phyloP scores from a whole-genome alignment of 2,113 vertebrate genomes.

The Sinocyclocheilus grahami region DNA sequence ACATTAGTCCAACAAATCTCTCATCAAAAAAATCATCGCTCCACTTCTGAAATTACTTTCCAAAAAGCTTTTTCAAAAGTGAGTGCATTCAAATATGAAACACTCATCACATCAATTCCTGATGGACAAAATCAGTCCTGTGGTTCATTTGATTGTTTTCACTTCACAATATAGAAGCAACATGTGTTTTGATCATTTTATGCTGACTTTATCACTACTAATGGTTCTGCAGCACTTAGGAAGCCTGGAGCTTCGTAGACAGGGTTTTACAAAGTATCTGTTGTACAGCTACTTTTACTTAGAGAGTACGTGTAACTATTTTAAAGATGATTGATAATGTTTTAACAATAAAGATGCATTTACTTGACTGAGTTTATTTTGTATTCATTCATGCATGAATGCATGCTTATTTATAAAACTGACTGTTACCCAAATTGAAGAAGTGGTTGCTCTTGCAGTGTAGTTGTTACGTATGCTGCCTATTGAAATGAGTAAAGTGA shows the following conservation, averaged over 20 bases:
- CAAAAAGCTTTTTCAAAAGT: neutral
- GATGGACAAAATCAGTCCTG: too few species aligned
- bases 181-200: neutral
- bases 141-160: too few species aligned
- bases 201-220: constrained; percentile 34
- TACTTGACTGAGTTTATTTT: neutral
- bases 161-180: neutral
- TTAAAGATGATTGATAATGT: neutral
- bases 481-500: neutral
- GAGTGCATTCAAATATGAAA: neutral
- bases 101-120: neutral
- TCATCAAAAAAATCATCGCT: neutral
- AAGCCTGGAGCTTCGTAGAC: constrained; percentile 49
- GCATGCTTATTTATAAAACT: neutral
- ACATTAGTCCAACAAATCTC: neutral
- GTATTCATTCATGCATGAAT: neutral
- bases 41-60: too few species aligned
- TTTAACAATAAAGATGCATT: constrained; percentile 15
- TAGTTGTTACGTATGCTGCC: neutral
- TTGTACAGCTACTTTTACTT: constrained; percentile 9
- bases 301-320: neutral
- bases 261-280: neutral
- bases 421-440: neutral
- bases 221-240: constrained; percentile 37
- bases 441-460: neutral